Evolutionary conservation across 2,888 invertebrate genomes (phyloP), one percentile per base, ranked within the genome.

Genomic region (Ellobium chinense): DNA sequence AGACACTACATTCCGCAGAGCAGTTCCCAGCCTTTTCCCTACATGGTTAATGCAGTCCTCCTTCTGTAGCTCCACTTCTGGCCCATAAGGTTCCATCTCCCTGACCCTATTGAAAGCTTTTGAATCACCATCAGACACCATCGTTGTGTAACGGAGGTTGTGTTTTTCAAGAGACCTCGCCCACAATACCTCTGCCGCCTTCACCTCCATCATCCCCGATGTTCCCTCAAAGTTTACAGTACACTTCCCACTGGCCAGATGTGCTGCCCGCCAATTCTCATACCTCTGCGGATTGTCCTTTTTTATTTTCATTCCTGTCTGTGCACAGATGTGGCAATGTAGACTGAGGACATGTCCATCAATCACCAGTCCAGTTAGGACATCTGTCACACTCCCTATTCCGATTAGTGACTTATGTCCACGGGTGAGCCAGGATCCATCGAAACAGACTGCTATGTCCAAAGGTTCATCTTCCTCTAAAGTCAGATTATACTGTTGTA

Each of bases 171-270:
- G 4, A 2, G 65, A 72, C 5, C 78, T 9, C 1, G 21, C n/a
- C 79, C 65, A 80, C 2, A 56, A 27, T 2, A 72, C 66, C 5
- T 54, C 34, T 5, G 80, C 74, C 34, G 66, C 73, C 29, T 68
- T 39, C 29, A 68, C 74, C 80, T 74, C 66, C 74, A 58, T 74
- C 74, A 74, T 80, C 1, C 80, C 56, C 21, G 66, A 39, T 1
- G 80, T 29, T 21, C 80, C 72, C 24, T 37, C 39, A 73, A 60
- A 56, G 29, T 73, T 73, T 21, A 73, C 60, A 4, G 29, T 27
- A 18, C 70, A 70, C n/a, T 72, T 54, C 27, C 54, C 46, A 1
- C 7, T 21, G 2, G 36, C 37, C 0, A 39, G 24, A 37, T 78
- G 78, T 31, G 37, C 18, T 7, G 9, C 36, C 7, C 9, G 34